These are phyloP conservation scores for Intellagama lesueurii DNA, from an alignment of 2,797 vertebrate species.

Conservation along the genomic window DNA sequence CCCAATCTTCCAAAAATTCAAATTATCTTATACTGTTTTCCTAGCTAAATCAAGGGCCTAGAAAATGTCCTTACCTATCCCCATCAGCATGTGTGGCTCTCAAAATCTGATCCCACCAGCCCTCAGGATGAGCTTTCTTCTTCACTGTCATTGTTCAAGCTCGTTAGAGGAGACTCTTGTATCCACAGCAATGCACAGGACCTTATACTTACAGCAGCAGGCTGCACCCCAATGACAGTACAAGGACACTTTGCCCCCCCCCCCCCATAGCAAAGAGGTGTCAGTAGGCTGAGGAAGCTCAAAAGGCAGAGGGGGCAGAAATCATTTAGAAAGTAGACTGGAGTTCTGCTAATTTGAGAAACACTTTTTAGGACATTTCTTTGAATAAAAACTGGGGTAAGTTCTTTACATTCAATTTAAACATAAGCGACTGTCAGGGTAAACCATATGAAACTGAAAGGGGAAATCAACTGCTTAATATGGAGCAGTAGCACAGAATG, in stretches of 20 bases:
- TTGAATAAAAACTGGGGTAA: background rate
- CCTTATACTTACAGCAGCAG: background rate
- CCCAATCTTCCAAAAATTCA: background rate
- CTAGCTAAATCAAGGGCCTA: background rate
- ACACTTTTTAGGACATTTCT: background rate
- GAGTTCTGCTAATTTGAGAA: background rate
- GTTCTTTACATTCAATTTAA: constrained; percentile 6
- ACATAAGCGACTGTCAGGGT: constrained; percentile 38
- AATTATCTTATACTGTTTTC: background rate
- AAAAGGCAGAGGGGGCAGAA: background rate
- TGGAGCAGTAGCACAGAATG: constrained; percentile 68
- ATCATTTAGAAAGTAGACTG: background rate
- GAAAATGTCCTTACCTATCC: background rate
- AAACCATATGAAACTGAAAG: constrained; percentile 63
- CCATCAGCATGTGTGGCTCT: background rate
- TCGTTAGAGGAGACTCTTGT: background rate
- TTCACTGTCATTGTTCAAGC: background rate
- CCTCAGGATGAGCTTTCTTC: no score
- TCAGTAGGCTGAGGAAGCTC: background rate
- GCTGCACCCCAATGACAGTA: background rate
- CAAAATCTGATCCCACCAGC: background rate
- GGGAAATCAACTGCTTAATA: constrained; percentile 67
- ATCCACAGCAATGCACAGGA: background rate
- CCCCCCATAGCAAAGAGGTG: background rate
- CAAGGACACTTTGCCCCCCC: background rate